A percentile compares a stretch with the other conserved stretches of the same genome.
Conservation (phyloP, 2,888 invertebrate genomes). For the Creontiades dilutus region DNA sequence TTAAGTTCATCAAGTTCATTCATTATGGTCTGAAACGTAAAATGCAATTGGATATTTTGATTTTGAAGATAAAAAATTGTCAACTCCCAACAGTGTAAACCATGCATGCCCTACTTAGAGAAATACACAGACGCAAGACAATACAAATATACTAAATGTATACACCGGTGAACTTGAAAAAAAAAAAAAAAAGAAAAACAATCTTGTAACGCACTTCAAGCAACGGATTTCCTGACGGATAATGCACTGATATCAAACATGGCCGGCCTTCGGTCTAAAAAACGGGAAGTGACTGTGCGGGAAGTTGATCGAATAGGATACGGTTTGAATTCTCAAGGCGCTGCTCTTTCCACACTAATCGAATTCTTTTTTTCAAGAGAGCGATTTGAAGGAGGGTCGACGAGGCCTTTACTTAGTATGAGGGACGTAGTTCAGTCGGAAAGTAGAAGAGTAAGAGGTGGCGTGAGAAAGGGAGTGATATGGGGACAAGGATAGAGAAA, state of each 20-base stretch:
- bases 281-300: slow-evolving; percentile 34
- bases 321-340: slow-evolving; percentile 54
- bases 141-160: too few species aligned
- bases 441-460: slow-evolving; percentile 49
- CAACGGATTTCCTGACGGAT: neutral
- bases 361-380: slow-evolving; percentile 58
- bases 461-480: slow-evolving; percentile 1
- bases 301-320: slow-evolving; percentile 56
- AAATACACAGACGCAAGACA: too few species aligned
- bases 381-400: slow-evolving; percentile 48
- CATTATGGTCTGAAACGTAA: too few species aligned
- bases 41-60: too few species aligned
- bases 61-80: too few species aligned
- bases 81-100: too few species aligned
- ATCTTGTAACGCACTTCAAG: neutral
- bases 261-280: slow-evolving; percentile 1
- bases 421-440: slow-evolving; percentile 49
- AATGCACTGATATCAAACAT: neutral
- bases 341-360: slow-evolving; percentile 44
- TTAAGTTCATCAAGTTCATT: too few species aligned
- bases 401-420: slow-evolving; percentile 55
- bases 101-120: too few species aligned
- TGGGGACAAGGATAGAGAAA: slow-evolving; percentile 50
- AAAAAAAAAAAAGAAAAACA: too few species aligned
- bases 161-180: too few species aligned